These are phyloP conservation scores for Chamaea fasciata DNA, from an alignment of 2,113 vertebrate species.

Conservation along the genomic window DNA sequence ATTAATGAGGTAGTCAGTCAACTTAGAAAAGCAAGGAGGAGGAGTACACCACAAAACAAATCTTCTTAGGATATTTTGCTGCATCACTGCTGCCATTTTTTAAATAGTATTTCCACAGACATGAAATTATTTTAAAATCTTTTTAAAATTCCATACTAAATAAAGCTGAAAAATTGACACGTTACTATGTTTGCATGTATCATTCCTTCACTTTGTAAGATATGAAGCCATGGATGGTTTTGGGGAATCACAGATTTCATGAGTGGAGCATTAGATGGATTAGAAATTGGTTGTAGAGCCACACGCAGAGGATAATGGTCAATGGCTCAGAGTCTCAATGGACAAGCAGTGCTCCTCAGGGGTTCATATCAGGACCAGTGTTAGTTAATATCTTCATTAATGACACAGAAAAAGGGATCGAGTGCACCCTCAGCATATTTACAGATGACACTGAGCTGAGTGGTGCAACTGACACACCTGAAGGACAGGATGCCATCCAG, in stretches of 20 bases:
- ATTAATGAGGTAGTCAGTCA: neutral
- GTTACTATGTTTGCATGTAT: neutral
- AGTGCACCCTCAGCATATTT: neutral
- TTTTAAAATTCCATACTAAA: neutral
- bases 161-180: neutral
- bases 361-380: neutral
- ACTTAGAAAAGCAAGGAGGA: neutral
- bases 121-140: neutral
- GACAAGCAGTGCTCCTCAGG: neutral
- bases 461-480: neutral
- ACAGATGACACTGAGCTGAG: neutral
- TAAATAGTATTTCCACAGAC: neutral
- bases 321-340: neutral
- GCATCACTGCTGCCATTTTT: neutral
- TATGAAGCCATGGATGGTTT: neutral
- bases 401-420: rapidly evolving
- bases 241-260: neutral
- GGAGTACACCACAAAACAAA: neutral
- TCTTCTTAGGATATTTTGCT: neutral
- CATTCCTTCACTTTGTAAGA: neutral
- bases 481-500: rapidly evolving
- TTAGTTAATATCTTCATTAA: neutral
- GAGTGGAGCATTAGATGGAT: neutral
- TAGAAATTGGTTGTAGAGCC: neutral
- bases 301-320: neutral